Conservation (phyloP, 1,140 invertebrate species). For the Rhynchophorus ferrugineus region DNA sequence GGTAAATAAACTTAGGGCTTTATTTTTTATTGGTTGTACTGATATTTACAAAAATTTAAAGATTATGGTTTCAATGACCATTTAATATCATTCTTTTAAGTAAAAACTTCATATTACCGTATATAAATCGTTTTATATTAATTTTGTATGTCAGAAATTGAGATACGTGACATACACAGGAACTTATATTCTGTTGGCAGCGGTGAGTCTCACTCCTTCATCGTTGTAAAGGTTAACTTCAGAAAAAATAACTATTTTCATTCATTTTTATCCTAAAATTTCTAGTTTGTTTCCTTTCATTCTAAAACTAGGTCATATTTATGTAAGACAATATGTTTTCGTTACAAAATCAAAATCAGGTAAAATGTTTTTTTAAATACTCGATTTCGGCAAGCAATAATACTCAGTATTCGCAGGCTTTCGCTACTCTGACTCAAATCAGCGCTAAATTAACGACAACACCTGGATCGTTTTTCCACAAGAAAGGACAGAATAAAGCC, state of each 20-base stretch:
- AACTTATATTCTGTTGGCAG: too few species aligned
- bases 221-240: conserved; percentile 11
- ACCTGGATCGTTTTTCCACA: conserved; percentile 35
- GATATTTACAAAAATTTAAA: too few species aligned
- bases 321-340: conserved; percentile 35
- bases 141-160: too few species aligned
- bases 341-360: conserved; percentile 41
- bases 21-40: too few species aligned
- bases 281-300: conserved; percentile 10
- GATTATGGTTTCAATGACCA: too few species aligned
- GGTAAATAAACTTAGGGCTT: too few species aligned
- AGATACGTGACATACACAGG: too few species aligned
- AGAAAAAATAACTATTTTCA: conserved; percentile 13
- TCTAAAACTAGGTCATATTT: neutral
- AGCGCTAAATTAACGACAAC: conserved; percentile 36
- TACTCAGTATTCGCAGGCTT: conserved; percentile 30
- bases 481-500: conserved; percentile 29
- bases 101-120: too few species aligned
- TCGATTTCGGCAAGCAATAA: conserved; percentile 5
- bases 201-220: neutral
- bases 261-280: conserved; percentile 15
- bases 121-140: too few species aligned
- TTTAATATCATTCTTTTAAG: too few species aligned
- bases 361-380: conserved; percentile 15
- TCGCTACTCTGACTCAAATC: conserved; percentile 37